phyloP scores from a whole-genome alignment of 2,113 vertebrate genomes.

The Carassius gibelio region DNA sequence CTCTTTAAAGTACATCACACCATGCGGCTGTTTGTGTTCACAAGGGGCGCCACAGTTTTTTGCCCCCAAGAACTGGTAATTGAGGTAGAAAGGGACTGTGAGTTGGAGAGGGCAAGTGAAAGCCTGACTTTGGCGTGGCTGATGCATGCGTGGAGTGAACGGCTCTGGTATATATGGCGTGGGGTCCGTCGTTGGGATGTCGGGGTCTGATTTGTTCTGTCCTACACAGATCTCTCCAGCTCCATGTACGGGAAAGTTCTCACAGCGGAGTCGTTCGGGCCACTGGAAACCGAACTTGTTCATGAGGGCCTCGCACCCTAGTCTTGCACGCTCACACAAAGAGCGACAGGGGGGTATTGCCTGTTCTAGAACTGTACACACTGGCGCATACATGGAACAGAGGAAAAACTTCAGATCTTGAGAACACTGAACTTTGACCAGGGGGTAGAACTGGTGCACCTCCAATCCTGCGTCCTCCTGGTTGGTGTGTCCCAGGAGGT shows the following conservation, averaged over 20 bases:
- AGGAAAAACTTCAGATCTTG: conserved; percentile 82
- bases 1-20: conserved; percentile 90
- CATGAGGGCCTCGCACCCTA: conserved; percentile 86
- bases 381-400: conserved; percentile 87
- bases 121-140: conserved; percentile 61
- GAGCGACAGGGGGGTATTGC: conserved; percentile 86
- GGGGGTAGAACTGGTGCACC: too few species aligned
- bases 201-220: conserved; percentile 82
- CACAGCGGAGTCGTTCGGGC: conserved; percentile 83
- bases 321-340: conserved; percentile 83
- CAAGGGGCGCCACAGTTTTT: conserved; percentile 92
- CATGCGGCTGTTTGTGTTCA: conserved; percentile 80
- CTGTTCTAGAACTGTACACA: conserved; percentile 86
- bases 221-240: conserved; percentile 86
- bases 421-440: conserved; percentile 79
- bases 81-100: conserved; percentile 85
- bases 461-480: too few species aligned
- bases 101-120: conserved; percentile 90
- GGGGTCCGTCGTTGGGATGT: conserved; percentile 72
- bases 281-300: conserved; percentile 89
- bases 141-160: conserved; percentile 65
- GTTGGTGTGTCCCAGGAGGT: too few species aligned
- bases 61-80: conserved; percentile 87
- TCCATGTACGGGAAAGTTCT: conserved; percentile 84
- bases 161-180: conserved; percentile 68